Evolutionary conservation across 1,140 invertebrate genomes (phyloP).

Genomic region (Drosophila miranda): DNA sequence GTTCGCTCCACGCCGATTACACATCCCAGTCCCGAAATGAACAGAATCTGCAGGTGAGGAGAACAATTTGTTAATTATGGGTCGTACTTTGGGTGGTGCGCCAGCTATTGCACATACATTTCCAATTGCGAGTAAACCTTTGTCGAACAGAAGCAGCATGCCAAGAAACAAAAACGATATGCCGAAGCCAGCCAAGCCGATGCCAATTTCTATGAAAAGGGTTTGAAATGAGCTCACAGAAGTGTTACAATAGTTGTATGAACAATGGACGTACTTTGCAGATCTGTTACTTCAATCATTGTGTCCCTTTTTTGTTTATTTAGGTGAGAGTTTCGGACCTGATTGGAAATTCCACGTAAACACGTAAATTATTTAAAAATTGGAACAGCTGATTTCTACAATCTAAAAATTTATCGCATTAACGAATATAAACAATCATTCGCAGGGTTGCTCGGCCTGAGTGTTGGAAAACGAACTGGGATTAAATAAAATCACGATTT

Average conservation of each 20-base stretch:
- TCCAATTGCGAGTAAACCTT: slow-evolving; percentile 98
- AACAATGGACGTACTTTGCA: slow-evolving; percentile 86
- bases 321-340: slow-evolving; percentile 9
- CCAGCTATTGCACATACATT: slow-evolving; percentile 89
- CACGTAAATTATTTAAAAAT: slow-evolving; percentile 49
- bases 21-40: slow-evolving; percentile 96
- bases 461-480: slow-evolving; percentile 35
- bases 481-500: not conserved
- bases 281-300: slow-evolving; percentile 89
- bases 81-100: not conserved
- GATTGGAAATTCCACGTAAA: slow-evolving; percentile 60
- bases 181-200: slow-evolving; percentile 98
- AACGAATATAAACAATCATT: slow-evolving; percentile 62
- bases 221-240: slow-evolving; percentile 17
- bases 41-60: slow-evolving; percentile 90
- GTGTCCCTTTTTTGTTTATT: slow-evolving; percentile 40
- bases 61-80: not conserved
- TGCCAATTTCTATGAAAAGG: slow-evolving; percentile 94
- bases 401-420: slow-evolving; percentile 52
- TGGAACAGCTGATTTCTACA: slow-evolving; percentile 36
- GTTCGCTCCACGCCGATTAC: slow-evolving; percentile 98
- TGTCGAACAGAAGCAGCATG: slow-evolving; percentile 97
- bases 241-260: not conserved
- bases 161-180: slow-evolving; percentile 98
- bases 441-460: slow-evolving; percentile 36